Percentiles rank a stretch among this genome's conserved stretches.
These are phyloP conservation scores for Tragelaphus strepsiceros DNA, from an alignment of 2,113 vertebrate species.

Conservation along the genomic window DNA sequence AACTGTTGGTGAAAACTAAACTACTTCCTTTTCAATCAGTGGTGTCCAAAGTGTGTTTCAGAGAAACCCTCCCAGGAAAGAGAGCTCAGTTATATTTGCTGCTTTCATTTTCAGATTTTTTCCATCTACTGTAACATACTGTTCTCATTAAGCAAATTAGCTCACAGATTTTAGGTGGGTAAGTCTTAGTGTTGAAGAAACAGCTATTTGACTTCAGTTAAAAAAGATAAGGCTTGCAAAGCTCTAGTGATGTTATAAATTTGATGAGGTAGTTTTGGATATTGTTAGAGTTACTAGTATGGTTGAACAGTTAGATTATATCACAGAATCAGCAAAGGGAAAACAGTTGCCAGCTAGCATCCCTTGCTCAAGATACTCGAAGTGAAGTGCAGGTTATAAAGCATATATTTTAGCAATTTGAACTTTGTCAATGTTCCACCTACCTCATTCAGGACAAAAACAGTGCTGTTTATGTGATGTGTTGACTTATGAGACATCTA, in stretches of 20 bases:
- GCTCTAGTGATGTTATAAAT: neutral
- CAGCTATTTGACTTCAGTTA: slow-evolving; percentile 13
- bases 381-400: neutral
- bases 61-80: neutral
- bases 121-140: neutral
- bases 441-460: neutral
- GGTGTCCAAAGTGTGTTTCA: neutral
- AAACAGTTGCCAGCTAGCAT: neutral
- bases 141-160: slow-evolving; percentile 47
- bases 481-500: slow-evolving; percentile 24
- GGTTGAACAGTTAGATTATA: neutral
- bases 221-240: slow-evolving; percentile 13
- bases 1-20: neutral
- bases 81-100: neutral
- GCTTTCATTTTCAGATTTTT: slow-evolving; percentile 40
- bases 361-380: neutral
- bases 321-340: neutral
- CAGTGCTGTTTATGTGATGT: neutral
- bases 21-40: neutral
- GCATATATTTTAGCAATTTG: neutral
- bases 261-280: slow-evolving; percentile 30
- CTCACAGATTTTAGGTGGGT: slow-evolving; percentile 13
- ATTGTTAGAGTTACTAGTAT: neutral
- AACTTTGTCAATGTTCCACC: neutral
- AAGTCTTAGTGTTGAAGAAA: slow-evolving; percentile 33